These are phyloP conservation scores for Embiotoca jacksoni DNA, from an alignment of 2,113 vertebrate genomes.

Conservation along the genomic window DNA sequence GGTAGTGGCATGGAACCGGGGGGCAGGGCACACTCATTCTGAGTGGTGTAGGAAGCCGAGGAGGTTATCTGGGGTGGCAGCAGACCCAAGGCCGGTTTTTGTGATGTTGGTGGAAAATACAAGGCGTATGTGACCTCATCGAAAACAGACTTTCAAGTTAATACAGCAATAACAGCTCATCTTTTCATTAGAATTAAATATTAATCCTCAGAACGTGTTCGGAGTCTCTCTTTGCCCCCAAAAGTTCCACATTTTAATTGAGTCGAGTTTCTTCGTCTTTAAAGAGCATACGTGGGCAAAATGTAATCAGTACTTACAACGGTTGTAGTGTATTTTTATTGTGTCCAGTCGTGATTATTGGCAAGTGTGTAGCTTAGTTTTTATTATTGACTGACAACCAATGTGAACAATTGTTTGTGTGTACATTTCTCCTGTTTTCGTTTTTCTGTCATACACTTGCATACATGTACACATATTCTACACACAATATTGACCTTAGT, in stretches of 20 bases:
- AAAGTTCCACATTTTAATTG: conserved; percentile 56
- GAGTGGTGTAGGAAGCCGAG: conserved; percentile 2
- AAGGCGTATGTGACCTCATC: conserved; percentile 29
- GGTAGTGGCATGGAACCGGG: conserved; percentile 27
- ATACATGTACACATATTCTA: too few relatives aligned
- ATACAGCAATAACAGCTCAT: conserved; percentile 31
- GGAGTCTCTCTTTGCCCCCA: conserved; percentile 2
- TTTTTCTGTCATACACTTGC: too few relatives aligned
- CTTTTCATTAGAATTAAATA: conserved; percentile 58
- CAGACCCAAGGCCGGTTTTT: conserved; percentile 42
- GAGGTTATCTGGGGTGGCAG: conserved; percentile 56
- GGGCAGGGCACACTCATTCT: conserved; percentile 6
- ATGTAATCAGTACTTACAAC: conserved; percentile 28
- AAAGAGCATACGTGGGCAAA: conserved; percentile 9
- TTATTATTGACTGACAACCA: neutral
- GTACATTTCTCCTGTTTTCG: too few relatives aligned
- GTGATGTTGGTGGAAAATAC: conserved; percentile 16
- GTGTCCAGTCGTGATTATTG: conserved; percentile 5
- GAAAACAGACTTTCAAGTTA: conserved; percentile 29
- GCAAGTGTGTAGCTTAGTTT: neutral
- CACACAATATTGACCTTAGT: too few relatives aligned
- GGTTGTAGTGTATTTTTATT: conserved; percentile 5
- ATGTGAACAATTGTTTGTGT: too few relatives aligned
- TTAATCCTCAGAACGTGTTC: conserved; percentile 50
- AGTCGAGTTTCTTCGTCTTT: conserved; percentile 53